Evolutionary conservation across 1,140 invertebrate genomes (phyloP).

Genomic region (Notospermus geniculatus): DNA sequence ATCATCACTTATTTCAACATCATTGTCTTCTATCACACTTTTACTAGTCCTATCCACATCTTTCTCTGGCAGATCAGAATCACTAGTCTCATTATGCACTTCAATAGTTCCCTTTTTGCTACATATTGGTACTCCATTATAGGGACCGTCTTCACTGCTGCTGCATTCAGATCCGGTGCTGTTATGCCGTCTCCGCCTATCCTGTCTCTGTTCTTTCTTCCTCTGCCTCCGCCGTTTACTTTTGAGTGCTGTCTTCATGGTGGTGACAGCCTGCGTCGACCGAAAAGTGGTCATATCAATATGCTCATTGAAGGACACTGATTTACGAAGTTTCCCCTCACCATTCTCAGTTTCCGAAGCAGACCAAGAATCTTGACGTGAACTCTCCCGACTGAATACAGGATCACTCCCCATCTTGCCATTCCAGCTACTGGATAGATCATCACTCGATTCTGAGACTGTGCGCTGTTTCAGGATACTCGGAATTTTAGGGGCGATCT

Average conservation of each 20-base stretch:
- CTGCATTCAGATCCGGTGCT: slow-evolving; percentile 37
- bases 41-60: slow-evolving; percentile 16
- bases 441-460: slow-evolving; percentile 53
- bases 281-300: slow-evolving; percentile 48
- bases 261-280: slow-evolving; percentile 35
- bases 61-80: not conserved
- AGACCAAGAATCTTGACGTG: slow-evolving; percentile 22
- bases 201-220: slow-evolving; percentile 40
- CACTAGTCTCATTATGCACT: not conserved
- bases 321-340: slow-evolving; percentile 18
- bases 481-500: slow-evolving; percentile 37
- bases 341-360: slow-evolving; percentile 29
- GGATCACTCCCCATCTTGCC: slow-evolving; percentile 9
- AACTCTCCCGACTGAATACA: slow-evolving; percentile 12
- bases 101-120: slow-evolving; percentile 15
- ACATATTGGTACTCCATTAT: not conserved
- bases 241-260: slow-evolving; percentile 47
- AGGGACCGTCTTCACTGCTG: slow-evolving; percentile 30
- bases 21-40: not conserved
- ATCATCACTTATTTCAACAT: slow-evolving; percentile 1
- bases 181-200: slow-evolving; percentile 24
- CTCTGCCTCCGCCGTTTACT: slow-evolving; percentile 42
- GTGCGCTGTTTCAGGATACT: slow-evolving; percentile 52
- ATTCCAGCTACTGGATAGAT: slow-evolving; percentile 14
- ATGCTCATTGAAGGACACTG: slow-evolving; percentile 49